Percentiles rank a stretch among this genome's conserved stretches.
Conservation (phyloP, 1,140 invertebrate species). For the Eumaeus atala region DNA sequence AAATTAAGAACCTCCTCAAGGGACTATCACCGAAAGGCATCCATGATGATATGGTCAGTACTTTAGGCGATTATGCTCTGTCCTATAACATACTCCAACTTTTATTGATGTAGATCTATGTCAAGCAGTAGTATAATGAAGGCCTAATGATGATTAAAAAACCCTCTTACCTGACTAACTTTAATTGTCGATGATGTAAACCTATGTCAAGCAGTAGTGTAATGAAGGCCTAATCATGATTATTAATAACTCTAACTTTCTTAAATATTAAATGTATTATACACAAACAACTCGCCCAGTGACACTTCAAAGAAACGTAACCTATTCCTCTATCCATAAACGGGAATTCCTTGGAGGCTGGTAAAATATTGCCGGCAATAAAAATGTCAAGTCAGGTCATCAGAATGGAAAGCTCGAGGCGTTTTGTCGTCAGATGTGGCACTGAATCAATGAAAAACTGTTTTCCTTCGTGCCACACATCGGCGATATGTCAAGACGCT, state of each 20-base stretch:
- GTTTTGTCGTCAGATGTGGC: conserved; percentile 68
- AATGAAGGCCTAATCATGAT: not conserved
- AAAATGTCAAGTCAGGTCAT: conserved; percentile 74
- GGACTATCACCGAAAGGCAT: too few species aligned
- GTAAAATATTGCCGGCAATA: conserved; percentile 67
- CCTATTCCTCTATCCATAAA: conserved; percentile 49
- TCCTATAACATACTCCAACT: too few species aligned
- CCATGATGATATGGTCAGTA: too few species aligned
- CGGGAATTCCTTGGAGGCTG: conserved; percentile 61
- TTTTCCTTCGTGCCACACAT: conserved; percentile 59
- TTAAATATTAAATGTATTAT: not conserved
- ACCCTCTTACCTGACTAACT: too few species aligned
- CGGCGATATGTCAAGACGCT: conserved; percentile 51
- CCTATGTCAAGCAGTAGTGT: too few species aligned
- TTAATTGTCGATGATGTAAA: too few species aligned
- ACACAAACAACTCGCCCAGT: not conserved
- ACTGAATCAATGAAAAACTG: conserved; percentile 72
- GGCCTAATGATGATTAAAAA: too few species aligned
- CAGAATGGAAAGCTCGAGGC: conserved; percentile 66
- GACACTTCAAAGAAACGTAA: conserved; percentile 31
- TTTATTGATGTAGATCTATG: too few species aligned
- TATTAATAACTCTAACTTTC: not conserved
- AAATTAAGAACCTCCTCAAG: too few species aligned
- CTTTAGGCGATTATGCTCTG: too few species aligned
- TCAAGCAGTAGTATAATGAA: too few species aligned